Evolutionary conservation across 2,888 invertebrate genomes (phyloP).

Genomic region (Dryomyza anilis): DNA sequence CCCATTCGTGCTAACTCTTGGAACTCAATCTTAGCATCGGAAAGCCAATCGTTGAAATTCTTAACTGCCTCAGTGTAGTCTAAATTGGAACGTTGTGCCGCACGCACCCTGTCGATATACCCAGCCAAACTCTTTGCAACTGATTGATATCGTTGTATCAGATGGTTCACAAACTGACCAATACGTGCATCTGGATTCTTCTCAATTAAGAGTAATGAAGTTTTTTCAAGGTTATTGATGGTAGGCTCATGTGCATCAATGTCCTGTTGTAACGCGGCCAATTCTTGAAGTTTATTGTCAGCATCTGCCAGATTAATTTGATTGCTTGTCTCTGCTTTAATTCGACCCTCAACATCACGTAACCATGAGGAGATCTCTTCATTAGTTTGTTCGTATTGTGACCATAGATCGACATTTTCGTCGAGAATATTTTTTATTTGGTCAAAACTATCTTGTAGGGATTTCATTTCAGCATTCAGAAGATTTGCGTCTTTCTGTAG

Average conservation of each 20-base stretch:
- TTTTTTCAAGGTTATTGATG: conserved; percentile 69
- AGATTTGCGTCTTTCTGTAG: conserved; percentile 73
- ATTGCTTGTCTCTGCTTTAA: conserved; percentile 74
- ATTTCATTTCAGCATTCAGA: conserved; percentile 73
- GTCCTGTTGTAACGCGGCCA: conserved; percentile 68
- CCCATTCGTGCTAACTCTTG: conserved; percentile 74
- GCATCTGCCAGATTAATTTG: conserved; percentile 73
- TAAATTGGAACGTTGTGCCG: conserved; percentile 70
- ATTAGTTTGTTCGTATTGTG: conserved; percentile 77
- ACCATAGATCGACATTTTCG: conserved; percentile 77
- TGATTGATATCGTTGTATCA: conserved; percentile 76
- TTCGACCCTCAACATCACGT: conserved; percentile 77
- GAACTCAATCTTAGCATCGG: conserved; percentile 76
- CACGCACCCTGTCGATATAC: conserved; percentile 74
- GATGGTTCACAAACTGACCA: conserved; percentile 78
- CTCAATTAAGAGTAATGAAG: conserved; percentile 75
- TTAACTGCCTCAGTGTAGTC: conserved; percentile 74
- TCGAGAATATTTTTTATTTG: conserved; percentile 72
- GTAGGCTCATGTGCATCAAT: conserved; percentile 70
- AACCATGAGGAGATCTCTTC: conserved; percentile 79
- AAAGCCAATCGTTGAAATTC: conserved; percentile 79
- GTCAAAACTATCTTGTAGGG: conserved; percentile 70
- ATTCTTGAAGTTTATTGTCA: conserved; percentile 72
- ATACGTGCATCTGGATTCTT: conserved; percentile 84
- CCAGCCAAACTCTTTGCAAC: conserved; percentile 73